phyloP scores from a whole-genome alignment of 1,140 invertebrate genomes.

The Panagrolaimus sp. region DNA sequence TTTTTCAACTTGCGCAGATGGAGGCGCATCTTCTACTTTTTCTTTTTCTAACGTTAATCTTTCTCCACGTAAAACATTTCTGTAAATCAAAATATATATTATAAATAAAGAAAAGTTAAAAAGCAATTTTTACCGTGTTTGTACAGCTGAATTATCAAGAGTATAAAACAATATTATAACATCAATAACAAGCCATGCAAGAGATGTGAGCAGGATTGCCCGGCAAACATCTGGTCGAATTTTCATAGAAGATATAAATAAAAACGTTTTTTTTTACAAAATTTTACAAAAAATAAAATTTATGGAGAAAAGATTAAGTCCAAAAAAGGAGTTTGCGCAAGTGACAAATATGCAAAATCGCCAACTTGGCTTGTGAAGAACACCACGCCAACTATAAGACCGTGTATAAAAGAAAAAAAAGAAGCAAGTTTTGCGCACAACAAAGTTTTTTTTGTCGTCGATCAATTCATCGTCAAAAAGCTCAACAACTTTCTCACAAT shows the following conservation, averaged over 20 bases:
- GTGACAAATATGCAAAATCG: slow-evolving; percentile 3
- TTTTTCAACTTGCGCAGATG: too few species aligned
- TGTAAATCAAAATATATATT: slow-evolving; percentile 12
- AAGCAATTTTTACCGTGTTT: neutral
- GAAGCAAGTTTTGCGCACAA: neutral
- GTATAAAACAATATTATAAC: slow-evolving; percentile 7
- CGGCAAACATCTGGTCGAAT: slow-evolving; percentile 6
- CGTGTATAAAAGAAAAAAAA: neutral
- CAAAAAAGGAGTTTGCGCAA: neutral
- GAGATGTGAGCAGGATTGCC: slow-evolving; percentile 9
- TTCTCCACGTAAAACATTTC: neutral
- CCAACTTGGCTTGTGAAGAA: slow-evolving; percentile 7
- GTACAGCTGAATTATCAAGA: slow-evolving; percentile 2
- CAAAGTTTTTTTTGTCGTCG: too few species aligned
- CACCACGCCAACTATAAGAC: neutral
- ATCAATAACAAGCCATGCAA: slow-evolving; percentile 6
- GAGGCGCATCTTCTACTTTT: too few species aligned
- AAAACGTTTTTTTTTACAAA: too few species aligned
- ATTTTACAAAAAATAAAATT: neutral
- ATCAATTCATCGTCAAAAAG: too few species aligned
- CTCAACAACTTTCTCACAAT: too few species aligned
- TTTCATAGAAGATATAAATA: neutral
- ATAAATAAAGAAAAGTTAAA: neutral
- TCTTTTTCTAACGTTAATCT: too few species aligned
- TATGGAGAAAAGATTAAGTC: neutral